Percentiles rank a stretch among this genome's conserved stretches.
Conservation (phyloP, 2,113 vertebrate genomes). For the Dascyllus trimaculatus region DNA sequence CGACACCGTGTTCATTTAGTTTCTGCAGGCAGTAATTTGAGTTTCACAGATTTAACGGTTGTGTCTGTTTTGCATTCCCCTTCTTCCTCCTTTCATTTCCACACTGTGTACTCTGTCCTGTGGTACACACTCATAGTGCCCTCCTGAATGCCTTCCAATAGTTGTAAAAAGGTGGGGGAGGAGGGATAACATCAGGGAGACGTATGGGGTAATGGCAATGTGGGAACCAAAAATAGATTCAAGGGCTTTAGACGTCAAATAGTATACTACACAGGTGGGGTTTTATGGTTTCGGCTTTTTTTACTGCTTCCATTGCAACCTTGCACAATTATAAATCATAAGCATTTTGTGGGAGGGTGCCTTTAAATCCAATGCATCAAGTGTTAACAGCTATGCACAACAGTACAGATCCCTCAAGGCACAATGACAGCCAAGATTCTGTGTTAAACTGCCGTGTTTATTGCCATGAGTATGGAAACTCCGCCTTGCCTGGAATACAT, state of each 20-base stretch:
- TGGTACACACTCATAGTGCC: slow-evolving; percentile 42
- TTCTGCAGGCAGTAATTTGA: not conserved
- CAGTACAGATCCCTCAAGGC: slow-evolving; percentile 28
- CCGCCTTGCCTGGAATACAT: slow-evolving; percentile 31
- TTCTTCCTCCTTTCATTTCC: slow-evolving; percentile 24
- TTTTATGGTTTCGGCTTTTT: slow-evolving; percentile 62
- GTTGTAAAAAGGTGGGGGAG: slow-evolving; percentile 48
- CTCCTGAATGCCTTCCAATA: slow-evolving; percentile 58
- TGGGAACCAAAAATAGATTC: slow-evolving; percentile 62
- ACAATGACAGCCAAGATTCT: slow-evolving; percentile 35
- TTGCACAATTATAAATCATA: slow-evolving; percentile 59
- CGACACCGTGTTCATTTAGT: not conserved
- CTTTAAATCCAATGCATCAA: slow-evolving; percentile 40
- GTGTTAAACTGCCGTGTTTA: slow-evolving; percentile 46
- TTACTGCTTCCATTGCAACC: slow-evolving; percentile 60
- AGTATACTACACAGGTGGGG: slow-evolving; percentile 56
- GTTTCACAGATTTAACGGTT: slow-evolving; percentile 39
- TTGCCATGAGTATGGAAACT: slow-evolving; percentile 27
- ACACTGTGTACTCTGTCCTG: slow-evolving; percentile 30
- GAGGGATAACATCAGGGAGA: slow-evolving; percentile 51
- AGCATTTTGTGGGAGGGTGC: slow-evolving; percentile 40
- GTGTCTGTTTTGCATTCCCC: slow-evolving; percentile 21
- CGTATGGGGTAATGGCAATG: slow-evolving; percentile 58
- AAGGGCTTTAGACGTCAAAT: slow-evolving; percentile 61
- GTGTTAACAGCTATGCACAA: slow-evolving; percentile 47